Conservation (phyloP, 2,888 invertebrate genomes). For the Zeuzera pyrina region DNA sequence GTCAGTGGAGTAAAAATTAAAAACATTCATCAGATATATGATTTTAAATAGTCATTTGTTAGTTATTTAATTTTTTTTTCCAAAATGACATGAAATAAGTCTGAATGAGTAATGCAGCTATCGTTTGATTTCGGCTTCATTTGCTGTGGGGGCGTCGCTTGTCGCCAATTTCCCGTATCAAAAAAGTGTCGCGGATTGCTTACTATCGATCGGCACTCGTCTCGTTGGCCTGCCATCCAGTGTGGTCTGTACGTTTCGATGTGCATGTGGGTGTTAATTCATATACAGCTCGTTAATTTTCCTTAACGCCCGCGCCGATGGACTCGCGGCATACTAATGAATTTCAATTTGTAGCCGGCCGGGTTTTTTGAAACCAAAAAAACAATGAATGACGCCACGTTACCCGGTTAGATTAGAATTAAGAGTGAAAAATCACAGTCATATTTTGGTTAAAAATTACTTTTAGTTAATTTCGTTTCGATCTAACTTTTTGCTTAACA, state of each 20-base stretch:
- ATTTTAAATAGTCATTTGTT: no score
- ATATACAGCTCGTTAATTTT: conserved; percentile 65
- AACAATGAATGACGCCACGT: conserved; percentile 11
- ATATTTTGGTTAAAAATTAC: no score
- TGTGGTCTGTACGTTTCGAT: conserved; percentile 10
- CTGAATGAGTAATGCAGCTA: no score
- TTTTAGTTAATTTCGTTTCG: no score
- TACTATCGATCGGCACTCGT: conserved; percentile 31
- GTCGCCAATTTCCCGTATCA: no score
- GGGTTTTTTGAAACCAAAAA: conserved; percentile 35
- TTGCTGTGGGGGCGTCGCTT: no score
- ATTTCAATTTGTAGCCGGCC: conserved; percentile 61
- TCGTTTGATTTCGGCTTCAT: no score
- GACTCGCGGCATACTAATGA: conserved; percentile 55
- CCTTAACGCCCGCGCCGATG: conserved; percentile 56
- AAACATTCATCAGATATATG: no score
- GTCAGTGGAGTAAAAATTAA: no score
- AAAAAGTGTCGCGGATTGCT: conserved; percentile 32
- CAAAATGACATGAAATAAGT: no score
- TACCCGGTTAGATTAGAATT: conserved; percentile 22
- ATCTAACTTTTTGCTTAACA: background rate
- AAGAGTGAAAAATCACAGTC: conserved; percentile 10
- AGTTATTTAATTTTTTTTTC: no score
- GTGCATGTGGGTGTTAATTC: conserved; percentile 53
- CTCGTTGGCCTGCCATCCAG: conserved; percentile 10